Conservation (phyloP, 2,797 vertebrate species). For the Catostomus latipinnis region DNA sequence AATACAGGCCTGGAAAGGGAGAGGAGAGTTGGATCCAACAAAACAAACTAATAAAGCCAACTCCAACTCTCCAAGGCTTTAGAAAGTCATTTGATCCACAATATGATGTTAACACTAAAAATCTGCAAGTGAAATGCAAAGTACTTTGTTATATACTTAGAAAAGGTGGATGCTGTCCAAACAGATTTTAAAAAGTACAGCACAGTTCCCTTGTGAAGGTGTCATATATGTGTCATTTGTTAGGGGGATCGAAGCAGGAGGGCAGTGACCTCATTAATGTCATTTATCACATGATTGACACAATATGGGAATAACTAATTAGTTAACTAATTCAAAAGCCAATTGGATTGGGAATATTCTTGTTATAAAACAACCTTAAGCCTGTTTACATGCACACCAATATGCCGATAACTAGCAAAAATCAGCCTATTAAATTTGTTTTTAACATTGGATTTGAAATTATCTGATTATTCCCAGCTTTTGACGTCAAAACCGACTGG, state of each 20-base stretch:
- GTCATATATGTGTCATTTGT: background rate
- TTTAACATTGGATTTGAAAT: too few species aligned
- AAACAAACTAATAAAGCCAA: constrained; percentile 39
- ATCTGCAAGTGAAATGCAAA: constrained; percentile 20
- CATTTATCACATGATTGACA: too few species aligned
- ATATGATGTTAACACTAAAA: constrained; percentile 28
- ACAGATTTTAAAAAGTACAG: background rate
- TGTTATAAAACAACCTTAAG: too few species aligned
- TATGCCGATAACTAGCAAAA: too few species aligned
- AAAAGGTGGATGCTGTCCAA: background rate
- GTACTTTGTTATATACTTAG: background rate
- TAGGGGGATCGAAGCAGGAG: background rate
- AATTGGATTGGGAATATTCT: too few species aligned
- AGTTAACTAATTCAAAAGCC: too few species aligned
- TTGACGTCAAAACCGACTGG: too few species aligned
- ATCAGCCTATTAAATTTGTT: too few species aligned
- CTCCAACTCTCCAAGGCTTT: constrained; percentile 1
- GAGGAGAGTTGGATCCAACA: constrained; percentile 9
- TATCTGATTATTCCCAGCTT: too few species aligned
- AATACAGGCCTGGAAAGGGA: constrained; percentile 39
- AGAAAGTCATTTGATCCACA: constrained; percentile 23
- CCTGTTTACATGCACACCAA: too few species aligned
- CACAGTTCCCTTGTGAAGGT: background rate
- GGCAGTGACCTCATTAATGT: background rate
- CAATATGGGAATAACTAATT: too few species aligned